Evolutionary conservation across 30 jellyfish, hydroid and myxozoan genomes (phyloP).

Genomic region (Catostylus mosaicus): DNA sequence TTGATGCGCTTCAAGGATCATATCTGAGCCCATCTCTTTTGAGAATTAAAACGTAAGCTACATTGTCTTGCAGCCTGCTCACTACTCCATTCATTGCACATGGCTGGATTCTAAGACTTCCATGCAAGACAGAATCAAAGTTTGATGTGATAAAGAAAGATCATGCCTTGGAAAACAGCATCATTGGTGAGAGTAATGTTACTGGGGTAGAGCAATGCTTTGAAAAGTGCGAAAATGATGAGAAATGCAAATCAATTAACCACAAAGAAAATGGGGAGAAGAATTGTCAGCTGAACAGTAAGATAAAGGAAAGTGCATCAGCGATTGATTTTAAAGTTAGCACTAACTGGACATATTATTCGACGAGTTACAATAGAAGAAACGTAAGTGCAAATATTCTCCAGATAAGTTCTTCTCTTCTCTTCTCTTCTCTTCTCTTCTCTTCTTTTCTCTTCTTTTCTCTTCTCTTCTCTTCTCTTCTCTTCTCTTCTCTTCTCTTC

Average conservation of each 20-base stretch:
- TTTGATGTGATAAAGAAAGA: not conserved
- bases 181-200: not conserved
- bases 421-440: not conserved
- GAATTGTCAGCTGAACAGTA: conserved; percentile 29
- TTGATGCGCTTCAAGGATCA: too few species aligned
- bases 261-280: not conserved
- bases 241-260: conserved; percentile 5
- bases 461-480: not conserved
- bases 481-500: not conserved
- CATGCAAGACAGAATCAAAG: conserved; percentile 25
- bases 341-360: conserved; percentile 10
- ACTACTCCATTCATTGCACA: not conserved
- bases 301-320: not conserved
- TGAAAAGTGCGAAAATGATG: not conserved
- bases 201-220: not conserved
- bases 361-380: not conserved
- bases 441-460: not conserved
- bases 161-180: not conserved
- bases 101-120: conserved; percentile 28
- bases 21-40: too few species aligned
- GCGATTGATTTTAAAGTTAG: not conserved
- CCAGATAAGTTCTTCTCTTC: not conserved
- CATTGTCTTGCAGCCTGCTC: not conserved
- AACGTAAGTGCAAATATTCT: conserved; percentile 1
- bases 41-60: too few species aligned